Evolutionary conservation across 2,113 vertebrate species (phyloP).

Genomic region (Dipodomys spectabilis): DNA sequence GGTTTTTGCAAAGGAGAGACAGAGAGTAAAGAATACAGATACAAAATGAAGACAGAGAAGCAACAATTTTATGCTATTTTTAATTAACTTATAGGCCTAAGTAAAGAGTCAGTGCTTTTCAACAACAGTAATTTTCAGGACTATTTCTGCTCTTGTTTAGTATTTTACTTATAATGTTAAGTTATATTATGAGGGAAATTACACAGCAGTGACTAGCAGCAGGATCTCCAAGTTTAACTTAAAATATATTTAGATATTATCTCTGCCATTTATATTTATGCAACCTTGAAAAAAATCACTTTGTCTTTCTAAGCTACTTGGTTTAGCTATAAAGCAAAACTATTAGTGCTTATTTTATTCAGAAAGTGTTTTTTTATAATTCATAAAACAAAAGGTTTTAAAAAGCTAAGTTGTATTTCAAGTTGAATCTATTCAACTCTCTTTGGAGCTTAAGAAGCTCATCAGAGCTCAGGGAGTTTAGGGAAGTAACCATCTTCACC

Average conservation of each 20-base stretch:
- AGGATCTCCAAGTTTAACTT: background rate
- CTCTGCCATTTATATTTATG: background rate
- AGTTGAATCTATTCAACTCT: background rate
- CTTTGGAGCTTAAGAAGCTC: background rate
- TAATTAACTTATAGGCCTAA: too few relatives aligned
- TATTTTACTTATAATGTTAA: background rate
- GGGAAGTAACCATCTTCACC: background rate
- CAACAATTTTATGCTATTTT: too few relatives aligned
- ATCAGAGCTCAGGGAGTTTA: background rate
- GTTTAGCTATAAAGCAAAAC: background rate
- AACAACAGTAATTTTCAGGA: too few relatives aligned
- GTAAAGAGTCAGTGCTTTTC: too few relatives aligned
- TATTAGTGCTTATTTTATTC: background rate
- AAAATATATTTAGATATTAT: background rate
- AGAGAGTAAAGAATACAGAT: too few relatives aligned
- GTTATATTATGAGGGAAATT: background rate
- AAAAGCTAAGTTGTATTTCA: background rate
- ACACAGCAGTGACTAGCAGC: background rate
- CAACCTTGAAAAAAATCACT: background rate
- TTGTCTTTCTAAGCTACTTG: background rate
- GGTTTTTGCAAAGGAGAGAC: too few relatives aligned
- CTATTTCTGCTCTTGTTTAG: background rate
- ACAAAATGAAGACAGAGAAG: too few relatives aligned
- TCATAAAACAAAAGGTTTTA: background rate
- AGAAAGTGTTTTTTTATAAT: background rate